phyloP scores from a whole-genome alignment of 92 coral and sea anemone genomes.

The Phymanthus crucifer region DNA sequence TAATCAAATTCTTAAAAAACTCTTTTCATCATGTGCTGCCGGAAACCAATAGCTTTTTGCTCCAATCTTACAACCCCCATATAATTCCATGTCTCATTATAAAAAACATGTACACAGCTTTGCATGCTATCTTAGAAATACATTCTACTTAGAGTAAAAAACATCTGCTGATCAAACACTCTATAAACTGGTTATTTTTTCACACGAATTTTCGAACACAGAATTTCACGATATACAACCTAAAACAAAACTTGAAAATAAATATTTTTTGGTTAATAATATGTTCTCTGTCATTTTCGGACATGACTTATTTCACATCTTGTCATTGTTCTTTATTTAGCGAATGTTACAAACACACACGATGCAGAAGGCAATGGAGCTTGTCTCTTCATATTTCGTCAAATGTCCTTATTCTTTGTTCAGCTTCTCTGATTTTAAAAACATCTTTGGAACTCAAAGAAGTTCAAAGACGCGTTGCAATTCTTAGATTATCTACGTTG shows the following conservation, averaged over 20 bases:
- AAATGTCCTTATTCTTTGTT: neutral
- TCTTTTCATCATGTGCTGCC: neutral
- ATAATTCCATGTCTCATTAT: neutral
- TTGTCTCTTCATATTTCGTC: slow-evolving; percentile 13
- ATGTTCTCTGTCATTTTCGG: neutral
- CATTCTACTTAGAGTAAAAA: neutral
- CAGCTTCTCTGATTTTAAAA: neutral
- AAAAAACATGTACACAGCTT: neutral
- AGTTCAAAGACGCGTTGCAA: neutral
- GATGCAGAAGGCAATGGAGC: neutral
- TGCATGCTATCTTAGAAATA: neutral
- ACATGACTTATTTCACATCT: neutral
- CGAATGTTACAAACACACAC: slow-evolving; percentile 4
- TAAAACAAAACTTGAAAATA: slow-evolving; percentile 12
- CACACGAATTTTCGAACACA: neutral
- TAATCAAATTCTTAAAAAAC: neutral
- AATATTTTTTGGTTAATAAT: slow-evolving; percentile 5
- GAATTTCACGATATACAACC: slow-evolving; percentile 6
- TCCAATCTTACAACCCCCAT: neutral
- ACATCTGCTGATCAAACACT: neutral
- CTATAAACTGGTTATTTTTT: neutral
- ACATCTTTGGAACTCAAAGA: neutral
- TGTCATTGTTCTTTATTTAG: slow-evolving; percentile 12
- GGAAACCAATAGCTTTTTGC: neutral
- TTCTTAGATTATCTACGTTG: neutral